Evolutionary conservation across 2,888 invertebrate species (phyloP), one percentile per base, ranked within the genome.

Genomic region (Desoria tigrina): DNA sequence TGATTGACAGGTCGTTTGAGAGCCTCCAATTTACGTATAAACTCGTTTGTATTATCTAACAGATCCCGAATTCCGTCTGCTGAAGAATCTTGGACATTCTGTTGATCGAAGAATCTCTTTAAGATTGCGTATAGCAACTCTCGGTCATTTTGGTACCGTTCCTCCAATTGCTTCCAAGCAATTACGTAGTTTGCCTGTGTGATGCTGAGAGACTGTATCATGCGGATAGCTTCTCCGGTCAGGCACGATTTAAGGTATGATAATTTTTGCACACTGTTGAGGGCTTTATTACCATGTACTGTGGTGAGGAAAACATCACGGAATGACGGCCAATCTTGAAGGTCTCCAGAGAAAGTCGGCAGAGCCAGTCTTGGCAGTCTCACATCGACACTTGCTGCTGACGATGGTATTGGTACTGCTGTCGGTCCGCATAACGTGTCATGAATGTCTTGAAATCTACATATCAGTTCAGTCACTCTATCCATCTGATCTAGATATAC

Each of bases 71-170:
- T 11, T 14, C 23, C 6, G 0, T n/a, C n/a, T n/a, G n/a, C 61
- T n/a, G 1, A 7, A 9, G 16, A n/a, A n/a, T n/a, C 37, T 37
- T 18, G n/a, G 6, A 18, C 4, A 11, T 16, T 16, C 23, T 66
- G 66, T 16, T n/a, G n/a, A n/a, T 27, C 42, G 1, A 60, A 1
- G 1, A 66, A 50, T 21, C 60, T 24, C 2, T 18, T 16, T 2
- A 60, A 6, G 9, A 60, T 42, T 1, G 56, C 1, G 16, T 63
- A 67, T 1, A 63, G 32, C 4, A 63, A 16, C 39, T 63, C 60
- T 14, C 66, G 18, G n/a, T 59, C 55, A 32, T 66, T 66, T n/a
- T 66, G 45, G 24, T 62, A 66, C 1, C 66, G 62, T 2, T 63
- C 60, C 18, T 4, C 1, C 1, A 63, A 49, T 6, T 42, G 14